phyloP scores from a whole-genome alignment of 2,888 invertebrate species.

The Eristalis pertinax region DNA sequence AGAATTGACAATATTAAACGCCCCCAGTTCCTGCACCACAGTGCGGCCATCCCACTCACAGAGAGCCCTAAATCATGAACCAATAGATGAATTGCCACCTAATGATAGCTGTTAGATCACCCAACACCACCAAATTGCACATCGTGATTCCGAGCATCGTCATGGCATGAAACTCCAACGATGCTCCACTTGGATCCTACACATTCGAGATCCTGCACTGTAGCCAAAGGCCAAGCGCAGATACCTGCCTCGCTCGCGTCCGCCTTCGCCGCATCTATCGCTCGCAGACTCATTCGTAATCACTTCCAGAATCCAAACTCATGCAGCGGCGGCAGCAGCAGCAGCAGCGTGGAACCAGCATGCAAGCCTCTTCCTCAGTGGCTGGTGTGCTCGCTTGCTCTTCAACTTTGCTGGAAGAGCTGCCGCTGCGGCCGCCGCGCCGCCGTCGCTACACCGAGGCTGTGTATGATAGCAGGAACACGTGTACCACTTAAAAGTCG shows the following conservation, averaged over 20 bases:
- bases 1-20: background rate
- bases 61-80: constrained; percentile 39
- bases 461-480: constrained; percentile 73
- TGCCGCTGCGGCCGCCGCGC: constrained; percentile 12
- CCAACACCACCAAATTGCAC: constrained; percentile 62
- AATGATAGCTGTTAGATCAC: constrained; percentile 60
- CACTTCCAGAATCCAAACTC: constrained; percentile 57
- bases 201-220: background rate
- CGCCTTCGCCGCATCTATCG: background rate
- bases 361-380: constrained; percentile 40
- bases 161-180: constrained; percentile 42
- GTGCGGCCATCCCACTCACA: background rate
- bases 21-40: background rate
- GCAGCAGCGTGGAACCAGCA: constrained; percentile 13
- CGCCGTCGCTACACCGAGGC: constrained; percentile 12
- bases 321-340: constrained; percentile 18
- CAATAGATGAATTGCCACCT: constrained; percentile 62
- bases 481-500: constrained; percentile 77
- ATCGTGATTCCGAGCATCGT: constrained; percentile 55
- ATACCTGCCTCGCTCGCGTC: background rate
- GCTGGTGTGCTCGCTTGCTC: constrained; percentile 34
- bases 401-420: background rate
- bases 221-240: background rate
- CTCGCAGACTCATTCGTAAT: constrained; percentile 43
- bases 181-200: constrained; percentile 2